phyloP scores from a whole-genome alignment of 2,113 vertebrate species.

The Uropsilus gracilis region DNA sequence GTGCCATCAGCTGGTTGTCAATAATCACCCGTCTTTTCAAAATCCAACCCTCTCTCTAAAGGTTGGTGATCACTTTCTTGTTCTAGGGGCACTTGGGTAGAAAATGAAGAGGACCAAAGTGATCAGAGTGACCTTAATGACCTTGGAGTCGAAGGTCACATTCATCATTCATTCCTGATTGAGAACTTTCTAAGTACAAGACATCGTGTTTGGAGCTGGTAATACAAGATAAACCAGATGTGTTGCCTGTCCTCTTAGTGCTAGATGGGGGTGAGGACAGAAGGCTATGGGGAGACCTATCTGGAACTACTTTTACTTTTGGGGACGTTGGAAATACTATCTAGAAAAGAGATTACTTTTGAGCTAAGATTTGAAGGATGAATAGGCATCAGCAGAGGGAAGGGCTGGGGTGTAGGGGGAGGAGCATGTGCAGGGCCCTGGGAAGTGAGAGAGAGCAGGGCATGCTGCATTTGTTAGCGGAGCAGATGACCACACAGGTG shows the following conservation, averaged over 20 bases:
- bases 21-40: background rate
- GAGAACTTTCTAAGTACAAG: background rate
- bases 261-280: background rate
- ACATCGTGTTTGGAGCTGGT: background rate
- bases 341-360: background rate
- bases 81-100: background rate
- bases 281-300: background rate
- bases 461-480: background rate
- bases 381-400: background rate
- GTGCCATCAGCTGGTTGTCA: background rate
- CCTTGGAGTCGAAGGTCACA: background rate
- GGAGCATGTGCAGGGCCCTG: background rate
- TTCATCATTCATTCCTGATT: background rate
- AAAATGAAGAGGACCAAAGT: background rate
- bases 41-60: background rate
- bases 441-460: background rate
- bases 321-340: background rate
- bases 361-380: background rate
- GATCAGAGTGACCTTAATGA: background rate
- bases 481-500: too few relatives aligned
- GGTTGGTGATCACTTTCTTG: background rate
- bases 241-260: background rate
- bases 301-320: background rate
- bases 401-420: background rate
- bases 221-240: background rate